These are phyloP conservation scores for Xenopus borealis DNA, from an alignment of 2,113 vertebrate species.

Conservation along the genomic window DNA sequence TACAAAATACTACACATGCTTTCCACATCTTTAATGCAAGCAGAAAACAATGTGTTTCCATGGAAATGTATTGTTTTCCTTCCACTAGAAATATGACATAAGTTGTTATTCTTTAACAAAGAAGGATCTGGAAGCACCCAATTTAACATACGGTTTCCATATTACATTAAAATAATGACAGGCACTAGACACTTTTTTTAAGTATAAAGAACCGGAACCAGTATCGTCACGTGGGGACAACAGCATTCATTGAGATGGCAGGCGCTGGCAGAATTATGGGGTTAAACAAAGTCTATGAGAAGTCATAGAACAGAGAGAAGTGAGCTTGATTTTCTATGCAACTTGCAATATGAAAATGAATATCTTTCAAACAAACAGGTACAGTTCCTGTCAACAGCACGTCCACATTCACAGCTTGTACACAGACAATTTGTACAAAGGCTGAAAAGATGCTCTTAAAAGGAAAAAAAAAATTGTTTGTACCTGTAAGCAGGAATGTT, in stretches of 20 bases:
- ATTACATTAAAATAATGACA: slow-evolving; percentile 8
- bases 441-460: slow-evolving; percentile 39
- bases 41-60: slow-evolving; percentile 23
- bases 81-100: slow-evolving; percentile 17
- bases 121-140: slow-evolving; percentile 1
- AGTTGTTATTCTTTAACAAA: slow-evolving; percentile 18
- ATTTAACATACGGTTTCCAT: neutral
- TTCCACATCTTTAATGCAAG: neutral
- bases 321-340: slow-evolving; percentile 5
- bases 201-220: neutral
- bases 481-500: slow-evolving; percentile 34
- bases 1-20: slow-evolving; percentile 6
- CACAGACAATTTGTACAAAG: slow-evolving; percentile 34
- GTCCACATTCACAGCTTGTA: slow-evolving; percentile 36
- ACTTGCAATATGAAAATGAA: slow-evolving; percentile 18
- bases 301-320: neutral
- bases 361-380: slow-evolving; percentile 30
- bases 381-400: slow-evolving; percentile 33
- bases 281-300: neutral
- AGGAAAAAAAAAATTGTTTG: slow-evolving; percentile 25
- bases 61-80: slow-evolving; percentile 38
- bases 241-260: neutral
- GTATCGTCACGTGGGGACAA: neutral
- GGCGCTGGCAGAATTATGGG: neutral
- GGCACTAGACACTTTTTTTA: neutral